phyloP scores from a whole-genome alignment of 2,113 vertebrate species.

The Orientallactaga bullata region DNA sequence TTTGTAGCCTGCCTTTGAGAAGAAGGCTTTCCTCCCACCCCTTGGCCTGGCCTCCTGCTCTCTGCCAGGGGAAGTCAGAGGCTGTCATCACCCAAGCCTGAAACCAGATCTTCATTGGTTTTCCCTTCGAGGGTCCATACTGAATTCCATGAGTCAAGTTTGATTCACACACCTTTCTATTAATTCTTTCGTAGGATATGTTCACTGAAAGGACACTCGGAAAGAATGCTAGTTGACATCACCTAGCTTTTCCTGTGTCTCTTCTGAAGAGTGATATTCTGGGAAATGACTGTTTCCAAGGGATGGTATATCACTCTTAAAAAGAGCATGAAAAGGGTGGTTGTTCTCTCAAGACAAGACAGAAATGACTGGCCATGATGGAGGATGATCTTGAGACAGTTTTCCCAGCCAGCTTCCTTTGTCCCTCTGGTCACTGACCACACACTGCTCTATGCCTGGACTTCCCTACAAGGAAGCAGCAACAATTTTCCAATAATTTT shows the following conservation, averaged over 20 bases:
- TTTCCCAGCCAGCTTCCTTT: background rate
- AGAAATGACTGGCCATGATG: background rate
- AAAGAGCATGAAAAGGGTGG: background rate
- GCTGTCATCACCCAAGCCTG: background rate
- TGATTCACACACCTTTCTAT: background rate
- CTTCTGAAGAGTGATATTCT: background rate
- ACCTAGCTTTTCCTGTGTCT: background rate
- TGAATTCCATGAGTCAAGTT: background rate
- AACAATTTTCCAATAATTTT: background rate
- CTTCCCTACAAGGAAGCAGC: slow-evolving; percentile 10
- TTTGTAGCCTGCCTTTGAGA: background rate
- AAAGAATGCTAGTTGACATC: background rate
- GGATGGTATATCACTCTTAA: background rate
- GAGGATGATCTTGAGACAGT: background rate
- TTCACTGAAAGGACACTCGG: background rate
- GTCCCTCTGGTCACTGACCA: background rate
- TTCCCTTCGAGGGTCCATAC: background rate
- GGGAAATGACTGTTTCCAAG: slow-evolving; percentile 9
- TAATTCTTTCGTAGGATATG: background rate
- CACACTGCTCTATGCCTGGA: rapidly evolving
- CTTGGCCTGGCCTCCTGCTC: background rate
- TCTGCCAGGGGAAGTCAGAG: background rate
- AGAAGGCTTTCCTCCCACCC: background rate
- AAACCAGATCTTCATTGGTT: background rate
- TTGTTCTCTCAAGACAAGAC: background rate